Percentiles rank a stretch among this genome's conserved stretches.
These are phyloP conservation scores for Lepeophtheirus nordmannii DNA, from an alignment of 2,888 invertebrate genomes.

Conservation along the genomic window DNA sequence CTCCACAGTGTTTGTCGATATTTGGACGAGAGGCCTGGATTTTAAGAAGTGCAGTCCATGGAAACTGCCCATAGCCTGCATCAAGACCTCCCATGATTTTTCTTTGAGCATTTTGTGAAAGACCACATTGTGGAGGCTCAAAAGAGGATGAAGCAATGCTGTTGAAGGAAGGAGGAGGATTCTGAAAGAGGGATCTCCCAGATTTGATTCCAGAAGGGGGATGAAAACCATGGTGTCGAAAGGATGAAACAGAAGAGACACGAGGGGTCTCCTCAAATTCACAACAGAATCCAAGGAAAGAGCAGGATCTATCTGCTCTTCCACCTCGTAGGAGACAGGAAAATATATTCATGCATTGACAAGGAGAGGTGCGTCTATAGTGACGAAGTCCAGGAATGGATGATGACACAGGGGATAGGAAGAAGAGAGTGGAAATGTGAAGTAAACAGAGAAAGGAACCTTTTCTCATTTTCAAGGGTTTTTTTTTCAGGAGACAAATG, in stretches of 20 bases:
- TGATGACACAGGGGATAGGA: no score
- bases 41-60: constrained; percentile 23
- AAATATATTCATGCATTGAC: neutral
- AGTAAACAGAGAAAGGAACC: no score
- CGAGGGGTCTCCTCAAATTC: neutral
- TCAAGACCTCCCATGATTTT: constrained; percentile 24
- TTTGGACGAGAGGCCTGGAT: constrained; percentile 9
- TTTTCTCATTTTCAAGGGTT: no score
- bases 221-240: neutral
- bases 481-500: no score
- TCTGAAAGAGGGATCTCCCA: neutral
- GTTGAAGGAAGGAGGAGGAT: neutral
- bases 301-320: neutral
- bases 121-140: constrained; percentile 8
- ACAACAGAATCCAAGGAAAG: neutral
- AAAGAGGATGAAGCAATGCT: neutral
- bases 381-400: neutral
- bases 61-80: constrained; percentile 24
- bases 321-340: neutral
- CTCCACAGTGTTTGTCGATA: constrained; percentile 22
- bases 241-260: neutral
- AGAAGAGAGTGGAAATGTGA: no score
- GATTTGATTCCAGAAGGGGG: neutral
- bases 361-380: neutral
- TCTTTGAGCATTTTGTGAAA: constrained; percentile 14